phyloP scores from a whole-genome alignment of 2,888 invertebrate genomes.

The Patella depressa region DNA sequence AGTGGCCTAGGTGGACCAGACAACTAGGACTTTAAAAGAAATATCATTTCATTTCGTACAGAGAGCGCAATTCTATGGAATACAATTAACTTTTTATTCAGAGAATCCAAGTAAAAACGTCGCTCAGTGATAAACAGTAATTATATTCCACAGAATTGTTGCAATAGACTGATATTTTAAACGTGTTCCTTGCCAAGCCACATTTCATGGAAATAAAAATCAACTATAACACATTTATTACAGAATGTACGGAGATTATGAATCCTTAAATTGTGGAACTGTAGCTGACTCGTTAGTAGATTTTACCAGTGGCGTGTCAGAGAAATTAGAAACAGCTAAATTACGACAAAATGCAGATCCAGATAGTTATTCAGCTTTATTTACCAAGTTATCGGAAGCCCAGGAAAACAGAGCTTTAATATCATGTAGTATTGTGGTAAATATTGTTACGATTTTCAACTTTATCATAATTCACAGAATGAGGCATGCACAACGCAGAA shows the following conservation, averaged over 20 bases:
- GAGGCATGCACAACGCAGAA: no score
- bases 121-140: no score
- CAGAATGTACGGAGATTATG: conserved; percentile 76
- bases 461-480: background rate
- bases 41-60: no score
- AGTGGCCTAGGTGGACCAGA: no score
- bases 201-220: background rate
- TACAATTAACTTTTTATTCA: no score
- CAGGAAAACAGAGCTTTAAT: conserved; percentile 75
- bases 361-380: conserved; percentile 67
- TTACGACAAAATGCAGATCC: conserved; percentile 35
- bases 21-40: no score
- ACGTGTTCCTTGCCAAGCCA: background rate
- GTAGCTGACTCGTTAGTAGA: conserved; percentile 76
- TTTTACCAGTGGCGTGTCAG: conserved; percentile 77
- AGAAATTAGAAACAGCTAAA: conserved; percentile 71
- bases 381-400: conserved; percentile 73
- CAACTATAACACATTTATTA: background rate
- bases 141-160: no score
- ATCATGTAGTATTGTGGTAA: conserved; percentile 75
- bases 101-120: no score
- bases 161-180: no score
- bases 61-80: no score
- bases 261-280: conserved; percentile 74
- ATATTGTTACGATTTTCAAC: conserved; percentile 31